Base-by-base conservation (phyloP, 2,888 invertebrate genomes). In the Meandrusa payeni region DNA sequence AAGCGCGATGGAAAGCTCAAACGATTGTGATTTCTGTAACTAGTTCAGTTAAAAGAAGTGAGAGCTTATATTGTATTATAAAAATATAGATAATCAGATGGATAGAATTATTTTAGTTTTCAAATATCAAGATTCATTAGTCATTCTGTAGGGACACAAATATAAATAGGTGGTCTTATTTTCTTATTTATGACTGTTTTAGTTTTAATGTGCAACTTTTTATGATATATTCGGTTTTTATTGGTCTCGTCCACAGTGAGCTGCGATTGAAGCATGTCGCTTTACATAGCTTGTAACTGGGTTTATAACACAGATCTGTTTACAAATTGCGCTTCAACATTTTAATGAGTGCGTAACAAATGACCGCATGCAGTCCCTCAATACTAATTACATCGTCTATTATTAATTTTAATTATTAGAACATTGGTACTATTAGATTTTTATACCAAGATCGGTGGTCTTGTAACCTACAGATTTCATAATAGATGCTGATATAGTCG, bases 141-240 rank as follows among this genome's bases (percentile, higher is more conserved):
- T 9, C 55, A 2, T 6, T 45, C 53, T n/a, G n/a, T 61, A 51
- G 11, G 61, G 54, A 64, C 66, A 67, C 72, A 71, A 74, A 72
- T 77, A 81, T 79, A 81, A 80, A 83, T 80, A 82, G 76, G 64
- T 64, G 73, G 65, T 77, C 72, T 77, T 76, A 81, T 82, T 81
- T 79, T 76, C 64, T 76, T 79, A 77, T 85, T 83, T 80, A 83
- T 64, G 76, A 69, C 73, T 73, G 73, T 76, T 81, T 74, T 67
- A 75, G 74, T 72, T 67, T 74, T 78, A 73, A 80, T 79, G 76
- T 71, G 77, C 74, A 76, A 79, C 75, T 80, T 85, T 83, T 80
- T 80, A 81, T 81, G 78, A 81, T 82, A 76, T 76, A 77, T 76
- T 76, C 63, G 58, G 52, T 51, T 77, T 76, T 80, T 82, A 83